A percentile compares a stretch with the other conserved stretches of the same genome.
These are phyloP conservation scores for Formicarius rufipectus DNA, from an alignment of 2,113 vertebrate species.

Conservation along the genomic window DNA sequence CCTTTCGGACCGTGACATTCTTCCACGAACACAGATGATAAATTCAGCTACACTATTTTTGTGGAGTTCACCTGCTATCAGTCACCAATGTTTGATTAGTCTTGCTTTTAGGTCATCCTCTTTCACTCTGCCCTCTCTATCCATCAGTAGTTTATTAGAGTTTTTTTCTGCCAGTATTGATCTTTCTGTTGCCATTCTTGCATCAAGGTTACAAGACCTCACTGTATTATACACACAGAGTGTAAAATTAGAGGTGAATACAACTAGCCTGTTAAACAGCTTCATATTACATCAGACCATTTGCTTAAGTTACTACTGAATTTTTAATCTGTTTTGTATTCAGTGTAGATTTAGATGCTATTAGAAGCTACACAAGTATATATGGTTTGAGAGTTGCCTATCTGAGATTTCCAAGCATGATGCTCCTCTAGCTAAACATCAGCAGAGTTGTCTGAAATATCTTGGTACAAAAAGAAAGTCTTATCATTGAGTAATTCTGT, in stretches of 20 bases:
- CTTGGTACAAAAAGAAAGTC: not conserved
- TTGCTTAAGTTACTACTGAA: not conserved
- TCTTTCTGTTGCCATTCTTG: not conserved
- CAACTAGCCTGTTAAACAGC: not conserved
- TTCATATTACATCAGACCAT: not conserved
- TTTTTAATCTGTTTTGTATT: not conserved
- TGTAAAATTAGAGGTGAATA: not conserved
- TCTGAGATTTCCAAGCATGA: not conserved
- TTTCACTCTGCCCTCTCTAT: not conserved
- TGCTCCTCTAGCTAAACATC: not conserved
- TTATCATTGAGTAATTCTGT: not conserved
- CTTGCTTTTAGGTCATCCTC: not conserved
- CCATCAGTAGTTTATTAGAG: not conserved
- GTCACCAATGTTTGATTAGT: not conserved
- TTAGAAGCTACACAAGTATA: not conserved
- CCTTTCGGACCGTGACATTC: too few relatives aligned
- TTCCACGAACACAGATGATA: not conserved
- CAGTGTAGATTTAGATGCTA: not conserved
- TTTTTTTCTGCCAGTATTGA: constrained; percentile 2
- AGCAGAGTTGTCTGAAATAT: not conserved
- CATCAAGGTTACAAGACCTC: not conserved
- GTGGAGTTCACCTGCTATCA: not conserved
- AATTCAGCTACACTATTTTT: not conserved
- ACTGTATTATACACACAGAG: not conserved
- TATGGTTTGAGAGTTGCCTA: not conserved